Base-by-base conservation (phyloP, 2,113 vertebrate species). In the Elaphurus davidianus region DNA sequence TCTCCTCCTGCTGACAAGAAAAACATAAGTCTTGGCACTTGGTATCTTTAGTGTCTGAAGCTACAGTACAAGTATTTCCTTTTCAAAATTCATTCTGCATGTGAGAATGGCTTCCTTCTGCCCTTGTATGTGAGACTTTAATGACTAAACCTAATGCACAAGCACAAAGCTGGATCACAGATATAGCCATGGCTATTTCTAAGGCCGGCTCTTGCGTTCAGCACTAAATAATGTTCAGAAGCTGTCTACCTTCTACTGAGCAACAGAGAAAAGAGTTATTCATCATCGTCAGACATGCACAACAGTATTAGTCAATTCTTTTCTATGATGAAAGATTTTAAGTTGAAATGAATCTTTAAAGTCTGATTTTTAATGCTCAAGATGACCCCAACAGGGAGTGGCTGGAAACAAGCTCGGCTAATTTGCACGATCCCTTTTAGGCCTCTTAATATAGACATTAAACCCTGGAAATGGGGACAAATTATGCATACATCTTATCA, bases 401-500 rank as follows among this genome's bases (percentile, higher is more conserved):
- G 91, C 28, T 71, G 16, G 86, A 64, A 97, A 88, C 40, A 86
- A 94, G 89, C 88, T 94, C 27, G 16, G 95, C 57, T 74, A 74
- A 94, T 96, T 59, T 94, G 47, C 57, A 91, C 4, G 9, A 84
- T 59, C 52, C 45, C 43, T 74, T 59, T 60, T 52, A 74, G 64
- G 91, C n/a, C 52, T 67, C 67, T 43, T 87, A 87, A 87, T 71
- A 94, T 40, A 84, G 87, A 92, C 74, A 95, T 96, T 97, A 96
- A 97, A 93, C 83, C 28, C 54, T 67, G 74, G 93, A 94, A 94
- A 96, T 93, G 90, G 93, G 97, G 93, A 93, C 54, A 93, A 93
- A 98, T 98, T 97, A 98, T 98, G 93, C 97, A 97, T 2, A 84
- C 17, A 91, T 59, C 74, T 94, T 96, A 97, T 93, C 93, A 97